Percentiles rank a stretch among this genome's conserved stretches.
Evolutionary conservation across 2,888 invertebrate species (phyloP).

Genomic region (Eristalinus sepulchralis): DNA sequence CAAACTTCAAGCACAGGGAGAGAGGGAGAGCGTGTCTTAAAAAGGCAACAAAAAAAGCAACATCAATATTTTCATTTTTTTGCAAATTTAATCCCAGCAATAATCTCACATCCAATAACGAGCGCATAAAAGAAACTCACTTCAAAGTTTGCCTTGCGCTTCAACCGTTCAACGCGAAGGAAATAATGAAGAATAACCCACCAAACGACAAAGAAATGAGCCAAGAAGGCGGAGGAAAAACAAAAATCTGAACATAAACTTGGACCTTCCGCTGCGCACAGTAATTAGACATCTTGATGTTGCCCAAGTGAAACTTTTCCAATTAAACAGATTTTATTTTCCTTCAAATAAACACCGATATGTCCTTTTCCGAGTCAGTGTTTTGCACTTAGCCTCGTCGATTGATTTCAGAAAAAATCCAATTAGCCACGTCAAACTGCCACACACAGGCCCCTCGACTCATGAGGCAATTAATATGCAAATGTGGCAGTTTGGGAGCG

Average conservation of each 20-base stretch:
- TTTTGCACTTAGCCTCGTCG: constrained; percentile 20
- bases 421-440: not conserved
- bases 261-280: not conserved
- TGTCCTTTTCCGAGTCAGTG: not conserved
- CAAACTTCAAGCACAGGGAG: not conserved
- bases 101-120: constrained; percentile 43
- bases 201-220: not conserved
- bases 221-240: not conserved
- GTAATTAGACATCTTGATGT: constrained; percentile 7
- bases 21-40: not conserved
- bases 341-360: not conserved
- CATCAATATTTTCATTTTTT: not conserved
- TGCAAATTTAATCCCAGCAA: constrained; percentile 32
- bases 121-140: constrained; percentile 30
- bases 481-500: constrained; percentile 1
- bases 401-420: not conserved
- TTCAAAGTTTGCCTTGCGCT: constrained; percentile 25
- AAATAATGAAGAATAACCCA: not conserved
- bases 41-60: not conserved
- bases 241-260: not conserved
- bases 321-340: constrained; percentile 39
- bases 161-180: not conserved
- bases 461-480: not conserved
- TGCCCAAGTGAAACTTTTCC: constrained; percentile 35
- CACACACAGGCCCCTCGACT: not conserved